phyloP scores from a whole-genome alignment of 2,888 invertebrate species.

The Lamproptera curius region DNA sequence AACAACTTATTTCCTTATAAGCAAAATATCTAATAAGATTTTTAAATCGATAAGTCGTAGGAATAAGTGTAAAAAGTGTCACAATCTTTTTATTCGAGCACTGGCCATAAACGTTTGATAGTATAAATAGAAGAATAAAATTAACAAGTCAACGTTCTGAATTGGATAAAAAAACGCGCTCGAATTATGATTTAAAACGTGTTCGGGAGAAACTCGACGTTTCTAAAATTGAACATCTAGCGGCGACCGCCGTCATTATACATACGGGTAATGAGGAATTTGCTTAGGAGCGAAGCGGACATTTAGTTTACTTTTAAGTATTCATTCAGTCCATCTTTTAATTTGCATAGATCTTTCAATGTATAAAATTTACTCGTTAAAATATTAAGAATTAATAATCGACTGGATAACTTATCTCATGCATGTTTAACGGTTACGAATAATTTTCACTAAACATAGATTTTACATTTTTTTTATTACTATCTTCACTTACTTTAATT shows the following conservation, averaged over 20 bases:
- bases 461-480: no score
- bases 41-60: no score
- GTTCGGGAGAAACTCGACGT: slow-evolving; percentile 76
- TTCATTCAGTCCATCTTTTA: no score
- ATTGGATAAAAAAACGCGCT: slow-evolving; percentile 62
- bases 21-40: no score
- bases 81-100: not conserved
- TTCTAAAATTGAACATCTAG: slow-evolving; percentile 73
- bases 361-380: no score
- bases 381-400: no score
- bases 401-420: no score
- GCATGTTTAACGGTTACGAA: no score
- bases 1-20: no score
- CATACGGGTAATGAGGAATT: slow-evolving; percentile 67
- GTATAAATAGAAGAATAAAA: slow-evolving; percentile 41
- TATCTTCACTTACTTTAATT: no score
- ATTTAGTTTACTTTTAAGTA: slow-evolving; percentile 23
- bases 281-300: slow-evolving; percentile 48
- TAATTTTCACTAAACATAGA: no score
- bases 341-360: no score
- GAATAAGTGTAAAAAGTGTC: not conserved
- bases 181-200: slow-evolving; percentile 78
- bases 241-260: slow-evolving; percentile 63
- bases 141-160: slow-evolving; percentile 65
- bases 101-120: slow-evolving; percentile 12